These are phyloP conservation scores for Rosalia funebris DNA, from an alignment of 2,888 invertebrate species.

Conservation along the genomic window DNA sequence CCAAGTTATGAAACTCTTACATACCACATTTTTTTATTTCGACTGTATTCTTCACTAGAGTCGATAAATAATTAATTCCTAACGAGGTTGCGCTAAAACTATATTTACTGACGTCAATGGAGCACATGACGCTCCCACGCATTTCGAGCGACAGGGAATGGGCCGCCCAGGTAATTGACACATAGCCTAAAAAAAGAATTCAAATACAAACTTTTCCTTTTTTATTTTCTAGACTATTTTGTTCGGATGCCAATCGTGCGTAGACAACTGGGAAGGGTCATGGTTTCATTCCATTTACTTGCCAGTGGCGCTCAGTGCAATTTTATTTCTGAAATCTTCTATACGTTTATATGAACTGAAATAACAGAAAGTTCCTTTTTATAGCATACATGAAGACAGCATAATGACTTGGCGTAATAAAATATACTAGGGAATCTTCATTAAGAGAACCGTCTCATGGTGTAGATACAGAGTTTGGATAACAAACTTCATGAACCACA, in stretches of 20 bases:
- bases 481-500: too few species aligned
- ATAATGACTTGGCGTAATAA: too few species aligned
- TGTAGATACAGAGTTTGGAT: too few species aligned
- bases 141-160: slow-evolving; percentile 7
- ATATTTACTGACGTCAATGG: slow-evolving; percentile 17
- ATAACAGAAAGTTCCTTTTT: not conserved
- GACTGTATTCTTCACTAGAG: not conserved
- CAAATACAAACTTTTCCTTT: slow-evolving; percentile 11
- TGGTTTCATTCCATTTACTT: slow-evolving; percentile 6
- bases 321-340: not conserved
- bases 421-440: too few species aligned
- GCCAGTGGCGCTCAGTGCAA: not conserved
- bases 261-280: slow-evolving; percentile 1
- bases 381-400: not conserved
- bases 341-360: too few species aligned
- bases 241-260: slow-evolving; percentile 2
- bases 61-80: slow-evolving; percentile 15
- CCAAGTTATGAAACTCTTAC: not conserved
- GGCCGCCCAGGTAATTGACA: slow-evolving; percentile 20
- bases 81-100: not conserved
- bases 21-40: slow-evolving; percentile 1
- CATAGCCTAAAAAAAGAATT: slow-evolving; percentile 10
- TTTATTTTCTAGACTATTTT: slow-evolving; percentile 3
- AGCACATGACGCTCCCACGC: slow-evolving; percentile 17
- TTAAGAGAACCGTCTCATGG: too few species aligned